Base-by-base conservation (phyloP, 2,888 invertebrate species). In the Peribatodes rhomboidaria region DNA sequence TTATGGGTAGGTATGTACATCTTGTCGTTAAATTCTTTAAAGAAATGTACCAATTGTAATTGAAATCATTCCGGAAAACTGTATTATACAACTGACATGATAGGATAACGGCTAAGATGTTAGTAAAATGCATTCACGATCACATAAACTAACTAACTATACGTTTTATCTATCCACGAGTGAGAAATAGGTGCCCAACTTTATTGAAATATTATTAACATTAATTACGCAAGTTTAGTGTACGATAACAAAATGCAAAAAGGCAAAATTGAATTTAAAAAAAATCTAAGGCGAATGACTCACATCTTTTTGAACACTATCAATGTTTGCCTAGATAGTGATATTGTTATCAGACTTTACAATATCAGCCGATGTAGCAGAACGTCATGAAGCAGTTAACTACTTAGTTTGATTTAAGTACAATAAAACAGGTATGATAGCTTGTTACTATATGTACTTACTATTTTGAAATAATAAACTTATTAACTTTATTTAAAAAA, bases 381-480 rank as follows among this genome's bases (percentile, higher is more conserved):
- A 54, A 61, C 55, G 55, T 61, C 61, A 56, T 44, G 20, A 16
- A 7, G 16, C 16, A 27, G 22, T 55, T 50, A 61, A 55, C 42
- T 56, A 61, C 16, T 33, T 46, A 8, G 35, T 52, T 59, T 47
- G 31, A 14, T 33, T 50, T 18, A 50, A 35, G 33, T 59, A 52
- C 42, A 44, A 59, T 44, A 35, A 50, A 60, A 54, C 35, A 7
- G 42, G 16, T n/a, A 37, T 50, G 50, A 42, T 20, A n/a, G n/a
- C 27, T 27, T 27, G 27, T 6, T 4, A 4, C 27, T 27, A n/a
- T n/a, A n/a, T n/a, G n/a, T n/a, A n/a, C n/a, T n/a, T n/a, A n/a
- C n/a, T n/a, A n/a, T n/a, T n/a, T n/a, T n/a, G n/a, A n/a, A n/a
- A n/a, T n/a, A n/a, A n/a, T n/a, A n/a, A n/a, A n/a, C n/a, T n/a